Base-by-base conservation (phyloP, 2,113 vertebrate genomes). In the human region DNA sequence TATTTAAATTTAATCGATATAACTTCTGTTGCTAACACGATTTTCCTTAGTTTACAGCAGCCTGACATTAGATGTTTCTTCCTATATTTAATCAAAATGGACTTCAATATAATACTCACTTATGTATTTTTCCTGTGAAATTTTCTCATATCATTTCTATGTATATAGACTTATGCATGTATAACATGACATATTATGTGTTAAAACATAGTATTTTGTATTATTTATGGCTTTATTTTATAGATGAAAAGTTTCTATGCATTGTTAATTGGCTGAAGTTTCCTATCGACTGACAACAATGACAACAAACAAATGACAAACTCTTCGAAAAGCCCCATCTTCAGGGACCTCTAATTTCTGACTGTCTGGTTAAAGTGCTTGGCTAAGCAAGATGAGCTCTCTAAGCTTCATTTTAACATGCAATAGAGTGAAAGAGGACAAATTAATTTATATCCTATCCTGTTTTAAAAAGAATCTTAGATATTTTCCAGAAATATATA, bases 221-320 rank as follows among this genome's bases (percentile, higher is more conserved):
- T 83, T 52, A 66, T 70, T 70, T 61, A 25, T 81, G 64, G 85
- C 22, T 92, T 91, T 90, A 81, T 76, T 55, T 90, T 94, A 35
- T 43, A 88, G 66, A 79, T 92, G 75, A 83, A 93, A 86, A 64
- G 40, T 55, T 84, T 90, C 48, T 72, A 25, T 25, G 66, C 40
- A 57, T 89, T 92, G 59, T 75, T 83, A 94, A 93, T 90, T 96
- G 48, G 18, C 43, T 95, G 8, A 85, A 38, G 25, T 84, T 90
- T 90, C 43, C 90, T 94, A 3, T 13, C 78, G 70, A 95, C 25
- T 66, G 55, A 95, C 83, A 40, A 40, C 40, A 40, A 40, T 40
- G 40, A 72, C 68, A 96, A 94, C 35, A 86, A 82, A 87, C 17
- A 93, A 45, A 75, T 94, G 18, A 70, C 32, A 81, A 72, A 48